Percentiles rank a stretch among this genome's conserved stretches.
These are phyloP conservation scores for Anagrus nilaparvatae DNA, from an alignment of 1,140 invertebrate species.

Conservation along the genomic window DNA sequence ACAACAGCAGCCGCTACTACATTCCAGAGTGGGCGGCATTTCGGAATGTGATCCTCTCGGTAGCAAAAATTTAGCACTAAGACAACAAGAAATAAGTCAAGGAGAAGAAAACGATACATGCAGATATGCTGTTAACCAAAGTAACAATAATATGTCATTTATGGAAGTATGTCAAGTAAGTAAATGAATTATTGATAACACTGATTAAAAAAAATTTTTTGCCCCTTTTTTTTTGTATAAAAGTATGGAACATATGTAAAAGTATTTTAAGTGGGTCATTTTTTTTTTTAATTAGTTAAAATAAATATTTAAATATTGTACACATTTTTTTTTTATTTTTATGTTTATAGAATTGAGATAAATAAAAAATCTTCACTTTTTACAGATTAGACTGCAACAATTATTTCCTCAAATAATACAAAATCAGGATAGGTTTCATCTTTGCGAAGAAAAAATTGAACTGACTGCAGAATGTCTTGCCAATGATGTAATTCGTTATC, in stretches of 20 bases:
- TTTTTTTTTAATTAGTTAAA: too few relatives aligned
- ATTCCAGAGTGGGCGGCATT: slow-evolving; percentile 43
- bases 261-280: neutral
- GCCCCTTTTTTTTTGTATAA: slow-evolving; percentile 2
- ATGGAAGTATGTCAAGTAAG: slow-evolving; percentile 39
- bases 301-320: too few relatives aligned
- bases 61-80: too few relatives aligned
- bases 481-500: slow-evolving; percentile 38
- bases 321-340: slow-evolving; percentile 1
- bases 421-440: slow-evolving; percentile 23
- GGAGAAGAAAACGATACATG: too few relatives aligned
- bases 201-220: neutral
- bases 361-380: slow-evolving; percentile 9
- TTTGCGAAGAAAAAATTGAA: slow-evolving; percentile 34
- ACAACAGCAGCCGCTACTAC: slow-evolving; percentile 28
- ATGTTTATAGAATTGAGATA: neutral
- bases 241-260: too few relatives aligned
- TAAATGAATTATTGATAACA: neutral
- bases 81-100: slow-evolving; percentile 37
- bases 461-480: slow-evolving; percentile 34
- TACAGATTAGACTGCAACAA: slow-evolving; percentile 36
- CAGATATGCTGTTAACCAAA: too few relatives aligned
- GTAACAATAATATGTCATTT: too few relatives aligned
- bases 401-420: slow-evolving; percentile 33
- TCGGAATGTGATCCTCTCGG: slow-evolving; percentile 37